Percentiles rank a stretch among this genome's conserved stretches.
phyloP scores from a whole-genome alignment of 2,113 vertebrate species.

The Eublepharis macularius region DNA sequence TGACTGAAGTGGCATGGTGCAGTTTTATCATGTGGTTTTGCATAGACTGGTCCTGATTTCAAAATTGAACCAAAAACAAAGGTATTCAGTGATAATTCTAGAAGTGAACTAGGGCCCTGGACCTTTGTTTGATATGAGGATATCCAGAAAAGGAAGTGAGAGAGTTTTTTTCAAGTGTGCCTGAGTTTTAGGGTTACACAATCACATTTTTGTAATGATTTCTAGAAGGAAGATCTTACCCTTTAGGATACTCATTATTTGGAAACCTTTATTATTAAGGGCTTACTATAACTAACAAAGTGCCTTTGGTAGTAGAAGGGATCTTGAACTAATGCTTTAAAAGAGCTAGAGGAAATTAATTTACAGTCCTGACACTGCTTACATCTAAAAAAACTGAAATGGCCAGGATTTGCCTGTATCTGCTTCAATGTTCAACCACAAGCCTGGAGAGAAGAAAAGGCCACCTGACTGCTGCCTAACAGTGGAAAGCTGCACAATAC shows the following conservation, averaged over 20 bases:
- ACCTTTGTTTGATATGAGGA: not conserved
- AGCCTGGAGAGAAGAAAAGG: not conserved
- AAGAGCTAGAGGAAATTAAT: not conserved
- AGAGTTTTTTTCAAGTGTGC: not conserved
- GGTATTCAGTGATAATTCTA: slow-evolving; percentile 25
- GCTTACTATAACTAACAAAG: slow-evolving; percentile 28
- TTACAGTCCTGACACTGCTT: too few species aligned
- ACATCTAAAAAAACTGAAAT: too few species aligned
- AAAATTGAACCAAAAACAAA: slow-evolving; percentile 30
- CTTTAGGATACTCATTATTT: not conserved
- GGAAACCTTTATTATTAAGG: slow-evolving; percentile 3
- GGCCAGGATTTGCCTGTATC: not conserved
- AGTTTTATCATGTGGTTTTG: not conserved
- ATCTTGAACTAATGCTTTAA: not conserved
- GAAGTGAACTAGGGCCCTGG: not conserved
- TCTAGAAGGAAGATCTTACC: slow-evolving; percentile 8
- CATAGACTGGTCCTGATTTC: not conserved
- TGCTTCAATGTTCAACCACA: not conserved
- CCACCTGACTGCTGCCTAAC: not conserved
- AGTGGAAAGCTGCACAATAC: not conserved
- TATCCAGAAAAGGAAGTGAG: not conserved
- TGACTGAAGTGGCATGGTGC: not conserved
- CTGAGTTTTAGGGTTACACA: not conserved
- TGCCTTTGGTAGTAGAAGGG: not conserved
- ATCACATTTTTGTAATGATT: not conserved